These are phyloP conservation scores for Pseudochromis fuscus DNA, from an alignment of 2,797 vertebrate species.

Conservation along the genomic window DNA sequence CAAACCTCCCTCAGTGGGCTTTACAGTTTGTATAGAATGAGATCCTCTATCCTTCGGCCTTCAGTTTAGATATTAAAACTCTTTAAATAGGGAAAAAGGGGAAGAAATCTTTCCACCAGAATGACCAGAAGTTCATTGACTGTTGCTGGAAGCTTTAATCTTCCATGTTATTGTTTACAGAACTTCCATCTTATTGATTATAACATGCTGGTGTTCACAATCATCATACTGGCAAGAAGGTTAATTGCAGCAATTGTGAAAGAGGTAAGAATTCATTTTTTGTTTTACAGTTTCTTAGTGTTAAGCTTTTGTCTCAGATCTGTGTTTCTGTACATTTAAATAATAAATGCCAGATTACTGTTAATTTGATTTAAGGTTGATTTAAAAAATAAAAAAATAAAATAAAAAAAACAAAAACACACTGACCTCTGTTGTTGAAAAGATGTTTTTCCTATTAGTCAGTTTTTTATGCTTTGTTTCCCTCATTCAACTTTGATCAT, in stretches of 20 bases:
- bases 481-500: not conserved
- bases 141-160: conserved; percentile 2
- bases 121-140: not conserved
- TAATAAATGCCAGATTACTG: not conserved
- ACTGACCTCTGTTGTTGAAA: no score
- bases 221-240: conserved; percentile 94
- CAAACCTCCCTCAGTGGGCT: no score
- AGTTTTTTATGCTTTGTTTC: not conserved
- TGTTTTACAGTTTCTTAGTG: not conserved
- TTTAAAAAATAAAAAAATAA: no score
- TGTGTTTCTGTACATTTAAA: not conserved
- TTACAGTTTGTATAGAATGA: no score
- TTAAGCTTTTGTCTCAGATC: not conserved
- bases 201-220: conserved; percentile 96
- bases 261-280: conserved; percentile 87
- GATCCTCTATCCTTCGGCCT: no score
- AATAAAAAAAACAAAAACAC: no score
- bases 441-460: no score
- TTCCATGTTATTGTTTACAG: conserved; percentile 76
- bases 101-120: not conserved
- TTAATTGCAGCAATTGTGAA: conserved; percentile 96
- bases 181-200: conserved; percentile 99
- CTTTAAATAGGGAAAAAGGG: no score
- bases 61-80: no score
- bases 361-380: no score